These are phyloP conservation scores for Labrus mixtus DNA, from an alignment of 2,113 vertebrate species.

Conservation along the genomic window DNA sequence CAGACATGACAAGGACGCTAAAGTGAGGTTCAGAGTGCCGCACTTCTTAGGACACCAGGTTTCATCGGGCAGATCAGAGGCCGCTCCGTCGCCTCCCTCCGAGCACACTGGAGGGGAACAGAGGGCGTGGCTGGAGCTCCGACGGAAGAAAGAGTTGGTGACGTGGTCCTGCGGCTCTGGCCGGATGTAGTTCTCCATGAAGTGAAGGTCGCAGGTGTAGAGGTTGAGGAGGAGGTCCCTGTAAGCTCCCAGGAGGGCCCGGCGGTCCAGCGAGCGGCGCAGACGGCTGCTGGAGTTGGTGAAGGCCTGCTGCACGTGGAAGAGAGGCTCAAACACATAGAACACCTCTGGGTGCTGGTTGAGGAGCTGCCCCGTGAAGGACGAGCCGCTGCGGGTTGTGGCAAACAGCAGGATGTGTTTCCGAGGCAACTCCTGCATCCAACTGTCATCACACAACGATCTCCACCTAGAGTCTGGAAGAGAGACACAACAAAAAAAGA, in stretches of 20 bases:
- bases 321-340: conserved; percentile 87
- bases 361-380: conserved; percentile 87
- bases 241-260: conserved; percentile 83
- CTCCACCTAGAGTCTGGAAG: conserved; percentile 78
- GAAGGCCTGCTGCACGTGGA: conserved; percentile 85
- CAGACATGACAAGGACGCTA: conserved; percentile 80
- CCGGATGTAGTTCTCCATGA: conserved; percentile 85
- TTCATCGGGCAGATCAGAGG: conserved; percentile 66
- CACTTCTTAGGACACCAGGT: conserved; percentile 83
- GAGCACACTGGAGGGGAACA: conserved; percentile 84
- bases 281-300: conserved; percentile 81
- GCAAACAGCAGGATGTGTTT: conserved; percentile 87
- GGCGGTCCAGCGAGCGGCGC: conserved; percentile 71
- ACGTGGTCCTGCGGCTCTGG: conserved; percentile 82
- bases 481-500: not conserved
- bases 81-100: conserved; percentile 22
- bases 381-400: conserved; percentile 86
- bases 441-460: conserved; percentile 76
- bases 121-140: conserved; percentile 84
- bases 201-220: conserved; percentile 84
- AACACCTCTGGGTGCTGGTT: conserved; percentile 86
- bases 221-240: conserved; percentile 86
- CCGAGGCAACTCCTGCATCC: conserved; percentile 49
- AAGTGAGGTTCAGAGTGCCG: conserved; percentile 81
- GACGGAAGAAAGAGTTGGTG: conserved; percentile 81